Evolutionary conservation across 64 coral and sea anemone species (phyloP), one percentile per base, ranked within the genome.

Genomic region (Stylophora pistillata): DNA sequence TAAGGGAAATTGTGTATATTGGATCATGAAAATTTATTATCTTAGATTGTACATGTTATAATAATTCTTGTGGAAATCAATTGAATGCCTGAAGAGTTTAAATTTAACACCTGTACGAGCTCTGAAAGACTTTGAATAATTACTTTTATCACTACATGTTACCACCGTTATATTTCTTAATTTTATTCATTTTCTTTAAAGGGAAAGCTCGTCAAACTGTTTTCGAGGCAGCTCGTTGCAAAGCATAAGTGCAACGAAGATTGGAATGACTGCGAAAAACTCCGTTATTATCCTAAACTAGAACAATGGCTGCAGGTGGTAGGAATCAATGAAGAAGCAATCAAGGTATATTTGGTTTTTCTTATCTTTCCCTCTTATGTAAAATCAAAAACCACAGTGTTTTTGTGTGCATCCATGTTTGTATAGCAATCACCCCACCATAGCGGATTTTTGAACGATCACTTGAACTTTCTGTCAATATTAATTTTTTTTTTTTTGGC

Each of bases 161-260:
- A 28, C 64, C 64, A 32, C 21, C 11, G 31, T 30, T 58, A 31
- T 9, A 59, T 25, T 14, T 13, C 17, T 58, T 16, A 60, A 41
- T 77, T 31, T 21, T 72, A 33, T 52, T 53, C 23, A n/a, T 82
- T 33, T 89, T 86, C 60, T 78, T 88, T 87, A 64, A 61, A 98
- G 96, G 96, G 93, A 28, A 98, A 98, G 87, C 84, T 98, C 65
- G 96, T 98, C 26, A 98, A 95, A 74, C 59, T 98, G 33, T 98
- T 98, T 86, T 98, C 96, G 23, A 87, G 93, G 10, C 91, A 93
- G 69, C 56, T 98, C 16, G 90, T 92, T 33, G 88, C 82, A 18
- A 95, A 94, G 86, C 96, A 95, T 79, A 92, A 91, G 37, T 84
- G 89, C 0, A 58, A 85, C 0, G 80, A 79, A 76, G 69, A 88